Conservation (phyloP, 2,888 invertebrate genomes). For the Eristalinus sepulchralis region DNA sequence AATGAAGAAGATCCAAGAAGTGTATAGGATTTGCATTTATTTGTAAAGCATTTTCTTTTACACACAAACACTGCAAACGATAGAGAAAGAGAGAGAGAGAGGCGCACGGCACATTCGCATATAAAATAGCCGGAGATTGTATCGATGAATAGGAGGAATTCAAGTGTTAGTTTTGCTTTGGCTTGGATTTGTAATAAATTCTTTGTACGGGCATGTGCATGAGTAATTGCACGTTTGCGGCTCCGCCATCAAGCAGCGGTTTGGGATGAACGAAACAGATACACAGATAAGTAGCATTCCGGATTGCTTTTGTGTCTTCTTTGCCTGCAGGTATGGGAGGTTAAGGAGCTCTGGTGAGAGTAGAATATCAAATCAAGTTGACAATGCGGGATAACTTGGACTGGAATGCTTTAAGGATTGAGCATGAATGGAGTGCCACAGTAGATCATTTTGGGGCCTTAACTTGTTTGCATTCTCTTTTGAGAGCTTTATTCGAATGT, state of each 20-base stretch:
- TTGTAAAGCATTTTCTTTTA: slow-evolving; percentile 18
- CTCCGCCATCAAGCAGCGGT: neutral
- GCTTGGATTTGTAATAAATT: slow-evolving; percentile 11
- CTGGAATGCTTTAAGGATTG: neutral
- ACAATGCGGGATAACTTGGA: neutral
- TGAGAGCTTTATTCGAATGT: neutral
- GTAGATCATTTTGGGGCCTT: neutral
- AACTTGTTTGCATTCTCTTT: neutral
- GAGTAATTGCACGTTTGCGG: slow-evolving; percentile 31
- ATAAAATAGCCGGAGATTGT: neutral
- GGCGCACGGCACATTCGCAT: too few relatives aligned
- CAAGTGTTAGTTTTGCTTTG: neutral
- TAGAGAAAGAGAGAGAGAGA: too few relatives aligned
- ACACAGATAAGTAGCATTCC: neutral
- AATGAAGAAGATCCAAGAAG: slow-evolving; percentile 25
- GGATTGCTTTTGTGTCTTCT: neutral
- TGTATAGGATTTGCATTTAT: slow-evolving; percentile 38
- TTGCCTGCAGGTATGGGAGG: neutral
- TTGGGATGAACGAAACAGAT: neutral
- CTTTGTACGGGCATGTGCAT: slow-evolving; percentile 32
- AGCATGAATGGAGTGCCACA: neutral
- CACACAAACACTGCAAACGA: neutral
- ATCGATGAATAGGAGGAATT: neutral
- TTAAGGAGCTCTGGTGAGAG: slow-evolving; percentile 6
- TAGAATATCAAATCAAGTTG: neutral